Conservation (phyloP, 1,140 invertebrate genomes). For the Drosophila tristis region DNA sequence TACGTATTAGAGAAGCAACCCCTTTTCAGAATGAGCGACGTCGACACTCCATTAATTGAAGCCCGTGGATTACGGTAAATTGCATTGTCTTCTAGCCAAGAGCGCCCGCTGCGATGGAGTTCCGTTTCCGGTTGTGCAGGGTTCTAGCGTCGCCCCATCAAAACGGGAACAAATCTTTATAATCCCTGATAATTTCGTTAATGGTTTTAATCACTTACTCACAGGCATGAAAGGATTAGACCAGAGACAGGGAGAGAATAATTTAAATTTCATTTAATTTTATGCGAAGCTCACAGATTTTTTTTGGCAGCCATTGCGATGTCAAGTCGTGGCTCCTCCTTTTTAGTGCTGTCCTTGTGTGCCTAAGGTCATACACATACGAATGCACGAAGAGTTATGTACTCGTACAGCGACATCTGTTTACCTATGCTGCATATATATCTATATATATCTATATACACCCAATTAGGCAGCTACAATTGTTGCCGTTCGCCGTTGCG, state of each 20-base stretch:
- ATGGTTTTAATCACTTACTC: constrained; percentile 83
- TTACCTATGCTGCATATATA: constrained; percentile 61
- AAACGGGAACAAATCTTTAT: constrained; percentile 77
- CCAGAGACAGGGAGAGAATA: not conserved
- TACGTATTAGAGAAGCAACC: constrained; percentile 44
- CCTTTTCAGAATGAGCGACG: constrained; percentile 37
- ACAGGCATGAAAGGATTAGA: constrained; percentile 63
- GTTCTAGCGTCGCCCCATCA: constrained; percentile 42
- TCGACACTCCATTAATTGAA: constrained; percentile 83
- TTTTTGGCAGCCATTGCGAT: constrained; percentile 61
- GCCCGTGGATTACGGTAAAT: constrained; percentile 81
- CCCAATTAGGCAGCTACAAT: constrained; percentile 81
- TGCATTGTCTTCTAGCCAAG: constrained; percentile 69
- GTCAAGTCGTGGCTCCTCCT: constrained; percentile 65
- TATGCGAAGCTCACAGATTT: constrained; percentile 36
- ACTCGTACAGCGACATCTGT: constrained; percentile 34
- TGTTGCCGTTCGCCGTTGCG: constrained; percentile 57
- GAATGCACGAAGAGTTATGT: not conserved
- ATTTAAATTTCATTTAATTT: constrained; percentile 65
- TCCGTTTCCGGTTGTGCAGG: constrained; percentile 26
- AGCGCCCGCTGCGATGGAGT: constrained; percentile 59
- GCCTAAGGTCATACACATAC: constrained; percentile 52
- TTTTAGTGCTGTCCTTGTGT: constrained; percentile 42
- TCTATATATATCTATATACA: constrained; percentile 57
- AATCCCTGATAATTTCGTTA: constrained; percentile 83